Conservation (phyloP, 2,888 invertebrate species). For the Buathra laborator region DNA sequence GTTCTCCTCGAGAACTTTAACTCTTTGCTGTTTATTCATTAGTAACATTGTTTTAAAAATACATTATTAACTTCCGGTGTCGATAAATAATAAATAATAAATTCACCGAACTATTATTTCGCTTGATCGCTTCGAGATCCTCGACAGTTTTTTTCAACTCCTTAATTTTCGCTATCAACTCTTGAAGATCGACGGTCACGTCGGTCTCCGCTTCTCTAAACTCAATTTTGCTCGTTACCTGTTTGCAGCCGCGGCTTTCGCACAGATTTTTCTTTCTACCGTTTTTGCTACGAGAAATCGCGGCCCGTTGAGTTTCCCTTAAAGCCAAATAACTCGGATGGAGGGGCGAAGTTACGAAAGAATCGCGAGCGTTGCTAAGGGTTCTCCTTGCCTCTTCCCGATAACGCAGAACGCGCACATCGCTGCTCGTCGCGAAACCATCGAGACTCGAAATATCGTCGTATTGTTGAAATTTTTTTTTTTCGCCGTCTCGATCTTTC, state of each 20-base stretch:
- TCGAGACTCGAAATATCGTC: slow-evolving; percentile 19
- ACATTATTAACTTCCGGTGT: too few species aligned
- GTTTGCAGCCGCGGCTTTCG: slow-evolving; percentile 54
- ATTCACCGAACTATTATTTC: slow-evolving; percentile 57
- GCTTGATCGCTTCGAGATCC: slow-evolving; percentile 63
- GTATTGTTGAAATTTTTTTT: background rate
- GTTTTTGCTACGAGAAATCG: background rate
- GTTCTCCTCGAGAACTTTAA: slow-evolving; percentile 41
- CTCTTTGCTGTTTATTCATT: slow-evolving; percentile 15
- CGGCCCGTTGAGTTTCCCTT: slow-evolving; percentile 13
- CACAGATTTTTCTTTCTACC: slow-evolving; percentile 55
- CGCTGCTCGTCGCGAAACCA: slow-evolving; percentile 30
- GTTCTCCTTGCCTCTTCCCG: slow-evolving; percentile 33
- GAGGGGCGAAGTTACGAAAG: slow-evolving; percentile 25
- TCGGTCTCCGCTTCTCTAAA: slow-evolving; percentile 64
- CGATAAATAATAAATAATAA: too few species aligned
- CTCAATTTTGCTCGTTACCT: slow-evolving; percentile 59
- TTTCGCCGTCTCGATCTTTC: background rate
- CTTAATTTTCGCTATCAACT: slow-evolving; percentile 71
- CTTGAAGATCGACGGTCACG: slow-evolving; percentile 59
- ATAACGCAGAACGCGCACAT: slow-evolving; percentile 38
- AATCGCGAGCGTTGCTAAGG: slow-evolving; percentile 35
- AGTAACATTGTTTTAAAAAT: too few species aligned
- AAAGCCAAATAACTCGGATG: slow-evolving; percentile 5
- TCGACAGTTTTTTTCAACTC: slow-evolving; percentile 70